phyloP scores from a whole-genome alignment of 2,797 vertebrate species.

The Sebastes minor region DNA sequence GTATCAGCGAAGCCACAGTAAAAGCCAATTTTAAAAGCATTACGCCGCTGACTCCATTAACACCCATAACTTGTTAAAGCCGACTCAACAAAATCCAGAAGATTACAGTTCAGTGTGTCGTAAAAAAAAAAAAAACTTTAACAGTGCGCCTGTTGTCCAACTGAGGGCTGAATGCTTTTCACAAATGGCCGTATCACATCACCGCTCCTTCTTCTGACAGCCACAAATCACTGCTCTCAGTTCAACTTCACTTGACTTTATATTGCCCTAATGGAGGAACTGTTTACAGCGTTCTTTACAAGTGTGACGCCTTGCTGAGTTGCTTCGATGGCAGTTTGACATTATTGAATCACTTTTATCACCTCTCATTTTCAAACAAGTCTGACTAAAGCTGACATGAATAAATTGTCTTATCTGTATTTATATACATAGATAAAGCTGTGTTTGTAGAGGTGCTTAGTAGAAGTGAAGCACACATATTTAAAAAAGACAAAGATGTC shows the following conservation, averaged over 20 bases:
- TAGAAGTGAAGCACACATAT: background rate
- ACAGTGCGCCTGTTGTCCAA: slow-evolving; percentile 40
- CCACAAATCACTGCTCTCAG: slow-evolving; percentile 49
- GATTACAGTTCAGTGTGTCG: slow-evolving; percentile 17
- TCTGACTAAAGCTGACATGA: slow-evolving; percentile 11
- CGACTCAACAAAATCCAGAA: slow-evolving; percentile 28
- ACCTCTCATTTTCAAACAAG: slow-evolving; percentile 31
- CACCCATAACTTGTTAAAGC: slow-evolving; percentile 27
- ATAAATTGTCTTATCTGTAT: slow-evolving; percentile 7
- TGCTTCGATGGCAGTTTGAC: background rate
- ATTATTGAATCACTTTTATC: slow-evolving; percentile 33
- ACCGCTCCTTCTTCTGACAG: slow-evolving; percentile 40
- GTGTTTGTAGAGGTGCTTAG: slow-evolving; percentile 9
- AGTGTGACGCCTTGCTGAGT: background rate
- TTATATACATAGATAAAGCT: slow-evolving; percentile 10
- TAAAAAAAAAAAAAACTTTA: background rate
- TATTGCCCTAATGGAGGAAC: slow-evolving; percentile 46
- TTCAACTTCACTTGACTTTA: slow-evolving; percentile 52
- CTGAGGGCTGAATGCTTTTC: slow-evolving; percentile 51
- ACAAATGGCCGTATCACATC: slow-evolving; percentile 62
- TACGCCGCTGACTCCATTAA: slow-evolving; percentile 40
- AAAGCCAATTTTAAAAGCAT: slow-evolving; percentile 30
- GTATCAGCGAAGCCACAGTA: background rate
- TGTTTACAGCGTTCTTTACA: slow-evolving; percentile 37
- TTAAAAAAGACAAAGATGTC: background rate